Conservation (phyloP, 2,113 vertebrate genomes). For the Narcine bancroftii region DNA sequence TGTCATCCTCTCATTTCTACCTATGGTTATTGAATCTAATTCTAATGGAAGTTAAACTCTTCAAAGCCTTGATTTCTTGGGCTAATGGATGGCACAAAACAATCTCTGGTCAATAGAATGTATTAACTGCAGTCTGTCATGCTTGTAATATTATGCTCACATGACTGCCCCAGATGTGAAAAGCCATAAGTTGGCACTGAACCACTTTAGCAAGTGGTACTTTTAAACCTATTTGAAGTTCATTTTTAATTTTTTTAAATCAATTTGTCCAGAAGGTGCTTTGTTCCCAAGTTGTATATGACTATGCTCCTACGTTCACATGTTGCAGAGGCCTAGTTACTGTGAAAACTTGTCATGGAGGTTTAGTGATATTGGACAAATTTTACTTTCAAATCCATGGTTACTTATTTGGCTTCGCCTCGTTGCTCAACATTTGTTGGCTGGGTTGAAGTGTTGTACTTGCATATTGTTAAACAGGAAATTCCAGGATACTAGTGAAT, state of each 20-base stretch:
- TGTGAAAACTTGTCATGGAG: neutral
- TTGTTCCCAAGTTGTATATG: neutral
- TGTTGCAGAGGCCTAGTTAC: neutral
- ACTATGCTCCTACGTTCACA: neutral
- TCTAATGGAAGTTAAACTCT: constrained; percentile 97
- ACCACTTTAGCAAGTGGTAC: neutral
- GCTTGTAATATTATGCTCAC: constrained; percentile 52
- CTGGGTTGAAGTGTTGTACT: neutral
- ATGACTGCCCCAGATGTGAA: constrained; percentile 71
- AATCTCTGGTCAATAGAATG: constrained; percentile 93
- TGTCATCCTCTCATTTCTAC: constrained; percentile 72
- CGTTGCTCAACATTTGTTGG: neutral
- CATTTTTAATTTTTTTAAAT: neutral
- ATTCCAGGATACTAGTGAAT: neutral
- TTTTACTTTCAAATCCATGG: neutral
- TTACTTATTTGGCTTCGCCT: too few relatives aligned
- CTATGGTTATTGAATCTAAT: constrained; percentile 72
- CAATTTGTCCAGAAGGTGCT: neutral
- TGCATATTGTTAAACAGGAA: neutral
- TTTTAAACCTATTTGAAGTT: neutral
- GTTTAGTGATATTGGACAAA: neutral
- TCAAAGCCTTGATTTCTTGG: constrained; percentile 99
- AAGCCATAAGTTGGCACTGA: constrained; percentile 42
- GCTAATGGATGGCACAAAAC: constrained; percentile 95
- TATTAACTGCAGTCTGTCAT: constrained; percentile 56